Base-by-base conservation (phyloP, 2,113 vertebrate genomes). In the Haplochromis burtoni region DNA sequence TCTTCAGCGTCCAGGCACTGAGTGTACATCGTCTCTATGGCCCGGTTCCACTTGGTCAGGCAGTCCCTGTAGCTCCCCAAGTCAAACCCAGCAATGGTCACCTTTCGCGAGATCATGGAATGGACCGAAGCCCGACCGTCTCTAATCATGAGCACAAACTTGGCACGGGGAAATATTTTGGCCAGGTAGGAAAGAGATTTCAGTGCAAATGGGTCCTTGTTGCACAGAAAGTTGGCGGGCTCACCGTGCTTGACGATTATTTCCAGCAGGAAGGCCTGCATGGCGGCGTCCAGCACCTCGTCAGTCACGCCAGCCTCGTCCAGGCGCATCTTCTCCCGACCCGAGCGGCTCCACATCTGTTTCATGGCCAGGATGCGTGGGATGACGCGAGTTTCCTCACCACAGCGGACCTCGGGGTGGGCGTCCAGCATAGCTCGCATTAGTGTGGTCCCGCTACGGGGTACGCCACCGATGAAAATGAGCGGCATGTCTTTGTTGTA, bases 401-500 rank as follows among this genome's bases (percentile, higher is more conserved):
- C 98, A 1, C 98, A 99, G 8, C 98, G 98, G 6, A 99, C 93
- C 2, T 98, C 98, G 0, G 98, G 98, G 83, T 99, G 98, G 13
- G 98, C 98, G 3, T 99, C 98, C 31, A 99, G 93, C 98, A 99
- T 99, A 45, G 98, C 98, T 17, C 98, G 94, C 98, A 99, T 99
- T 5, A 99, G 95, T 4, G 98, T 99, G 63, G 98, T 99, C 80
- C 98, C 98, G 6, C 98, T 99, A 29, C 98, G 97, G 49, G 98
- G 98, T 0, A 99, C 98, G 3, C 98, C 98, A 1, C 98, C 98
- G 4, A 99, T 98, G 92, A 99, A 99, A 76, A 99, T 96, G 42
- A 99, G 96, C 3, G 98, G 98, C 98, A 98, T 99, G 96, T 99
- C 98, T 94, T 99, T 99, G 96, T 97, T 97, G 95, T 99, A 99